Conservation (phyloP, 2,888 invertebrate genomes). For the Eupithecia inturbata region DNA sequence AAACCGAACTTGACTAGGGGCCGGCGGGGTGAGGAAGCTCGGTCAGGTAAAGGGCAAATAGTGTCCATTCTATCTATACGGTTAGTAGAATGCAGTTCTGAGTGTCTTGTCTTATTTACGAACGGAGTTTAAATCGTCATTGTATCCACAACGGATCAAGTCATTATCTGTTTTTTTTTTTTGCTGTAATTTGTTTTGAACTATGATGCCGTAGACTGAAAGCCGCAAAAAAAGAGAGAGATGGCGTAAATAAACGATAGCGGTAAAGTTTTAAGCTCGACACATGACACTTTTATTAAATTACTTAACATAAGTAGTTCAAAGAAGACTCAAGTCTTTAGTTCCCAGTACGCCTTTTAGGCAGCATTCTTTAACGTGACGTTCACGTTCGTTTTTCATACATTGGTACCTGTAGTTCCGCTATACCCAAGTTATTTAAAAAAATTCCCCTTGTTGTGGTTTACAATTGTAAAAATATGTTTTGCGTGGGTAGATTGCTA, state of each 20-base stretch:
- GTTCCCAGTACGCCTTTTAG: background rate
- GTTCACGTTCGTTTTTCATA: background rate
- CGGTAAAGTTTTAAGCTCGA: background rate
- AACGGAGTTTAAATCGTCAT: too few relatives aligned
- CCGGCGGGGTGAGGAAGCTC: too few relatives aligned
- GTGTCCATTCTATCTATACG: too few relatives aligned
- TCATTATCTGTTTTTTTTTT: too few relatives aligned
- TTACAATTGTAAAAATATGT: background rate
- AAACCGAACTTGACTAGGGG: too few relatives aligned
- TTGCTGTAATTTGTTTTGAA: too few relatives aligned
- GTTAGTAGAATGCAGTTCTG: too few relatives aligned
- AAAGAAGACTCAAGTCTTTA: background rate
- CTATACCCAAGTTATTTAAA: background rate
- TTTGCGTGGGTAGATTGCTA: conserved; percentile 38
- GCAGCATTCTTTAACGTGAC: background rate
- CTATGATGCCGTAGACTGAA: background rate
- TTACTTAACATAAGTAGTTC: background rate
- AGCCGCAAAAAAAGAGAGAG: background rate
- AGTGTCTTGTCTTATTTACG: too few relatives aligned
- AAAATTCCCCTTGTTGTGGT: background rate
- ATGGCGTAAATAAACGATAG: background rate
- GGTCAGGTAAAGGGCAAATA: too few relatives aligned
- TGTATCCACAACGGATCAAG: too few relatives aligned
- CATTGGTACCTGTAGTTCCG: background rate
- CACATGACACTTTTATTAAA: too few relatives aligned